phyloP scores from a whole-genome alignment of 1,140 invertebrate species.

The Zeugodacus cucurbitae region DNA sequence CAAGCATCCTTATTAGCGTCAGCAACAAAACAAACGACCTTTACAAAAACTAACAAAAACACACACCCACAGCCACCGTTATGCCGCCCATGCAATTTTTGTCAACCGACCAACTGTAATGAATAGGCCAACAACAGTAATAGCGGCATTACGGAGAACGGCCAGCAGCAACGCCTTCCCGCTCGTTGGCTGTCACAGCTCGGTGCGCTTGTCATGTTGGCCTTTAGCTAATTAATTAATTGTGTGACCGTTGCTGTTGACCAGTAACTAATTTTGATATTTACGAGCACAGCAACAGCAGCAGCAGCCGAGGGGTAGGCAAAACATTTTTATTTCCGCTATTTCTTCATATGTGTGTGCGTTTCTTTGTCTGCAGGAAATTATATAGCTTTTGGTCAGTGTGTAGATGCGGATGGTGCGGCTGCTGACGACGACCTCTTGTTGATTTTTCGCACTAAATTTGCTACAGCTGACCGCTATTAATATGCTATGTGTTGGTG shows the following conservation, averaged over 20 bases:
- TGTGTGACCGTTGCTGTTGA: slow-evolving; percentile 28
- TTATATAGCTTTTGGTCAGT: no score
- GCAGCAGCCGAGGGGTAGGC: not conserved
- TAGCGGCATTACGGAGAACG: not conserved
- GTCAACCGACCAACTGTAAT: not conserved
- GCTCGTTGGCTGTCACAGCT: no score
- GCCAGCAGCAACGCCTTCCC: not conserved
- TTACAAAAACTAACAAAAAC: slow-evolving; percentile 17
- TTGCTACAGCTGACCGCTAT: slow-evolving; percentile 36
- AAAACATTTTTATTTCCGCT: not conserved
- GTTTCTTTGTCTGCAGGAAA: not conserved
- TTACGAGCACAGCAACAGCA: not conserved
- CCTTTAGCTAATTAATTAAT: slow-evolving; percentile 37
- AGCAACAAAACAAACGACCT: slow-evolving; percentile 19
- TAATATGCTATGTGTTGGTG: slow-evolving; percentile 24
- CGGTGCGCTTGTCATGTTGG: not conserved
- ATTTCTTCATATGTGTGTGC: not conserved
- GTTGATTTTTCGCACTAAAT: slow-evolving; percentile 39
- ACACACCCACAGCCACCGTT: not conserved
- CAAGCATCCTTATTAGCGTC: slow-evolving; percentile 36
- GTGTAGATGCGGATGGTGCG: no score
- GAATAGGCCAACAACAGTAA: not conserved
- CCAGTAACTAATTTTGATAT: slow-evolving; percentile 39
- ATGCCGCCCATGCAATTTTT: slow-evolving; percentile 17
- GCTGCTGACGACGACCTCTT: not conserved